Evolutionary conservation across 1,140 invertebrate species (phyloP).

Genomic region (Calosoma granatense): DNA sequence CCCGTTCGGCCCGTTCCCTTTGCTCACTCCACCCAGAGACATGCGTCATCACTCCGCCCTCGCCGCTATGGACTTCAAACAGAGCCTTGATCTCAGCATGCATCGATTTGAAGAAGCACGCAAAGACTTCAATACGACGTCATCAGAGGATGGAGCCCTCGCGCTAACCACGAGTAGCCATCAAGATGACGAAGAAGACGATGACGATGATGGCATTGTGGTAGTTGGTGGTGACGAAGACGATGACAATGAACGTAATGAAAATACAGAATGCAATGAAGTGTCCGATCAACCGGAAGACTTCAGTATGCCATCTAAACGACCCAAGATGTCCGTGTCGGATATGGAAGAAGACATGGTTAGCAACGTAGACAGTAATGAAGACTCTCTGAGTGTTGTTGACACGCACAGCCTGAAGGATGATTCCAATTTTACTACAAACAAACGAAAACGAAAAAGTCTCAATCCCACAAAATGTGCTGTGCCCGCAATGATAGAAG

Average conservation of each 20-base stretch:
- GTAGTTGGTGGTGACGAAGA: conserved; percentile 52
- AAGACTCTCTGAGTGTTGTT: conserved; percentile 52
- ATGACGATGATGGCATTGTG: conserved; percentile 51
- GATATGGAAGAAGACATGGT: conserved; percentile 54
- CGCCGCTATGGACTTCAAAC: conserved; percentile 56
- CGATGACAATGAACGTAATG: conserved; percentile 39
- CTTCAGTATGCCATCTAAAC: conserved; percentile 52
- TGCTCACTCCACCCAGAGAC: conserved; percentile 63
- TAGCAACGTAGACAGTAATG: conserved; percentile 62
- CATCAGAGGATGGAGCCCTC: conserved; percentile 35
- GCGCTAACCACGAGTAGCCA: conserved; percentile 33
- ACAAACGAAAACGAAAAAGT: conserved; percentile 78
- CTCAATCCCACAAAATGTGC: conserved; percentile 82
- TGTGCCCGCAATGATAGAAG: conserved; percentile 41
- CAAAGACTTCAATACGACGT: conserved; percentile 28
- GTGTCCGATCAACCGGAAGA: conserved; percentile 50
- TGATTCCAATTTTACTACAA: conserved; percentile 36
- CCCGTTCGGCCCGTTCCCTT: conserved; percentile 64
- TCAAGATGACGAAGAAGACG: conserved; percentile 38
- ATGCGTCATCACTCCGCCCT: conserved; percentile 49
- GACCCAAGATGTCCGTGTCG: conserved; percentile 45
- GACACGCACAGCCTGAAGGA: conserved; percentile 43
- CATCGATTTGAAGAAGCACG: conserved; percentile 37
- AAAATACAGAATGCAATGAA: conserved; percentile 20
- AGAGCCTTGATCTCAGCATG: conserved; percentile 46